These are phyloP conservation scores for Trachelipus rathkii DNA, from an alignment of 1,140 invertebrate genomes.

Conservation along the genomic window DNA sequence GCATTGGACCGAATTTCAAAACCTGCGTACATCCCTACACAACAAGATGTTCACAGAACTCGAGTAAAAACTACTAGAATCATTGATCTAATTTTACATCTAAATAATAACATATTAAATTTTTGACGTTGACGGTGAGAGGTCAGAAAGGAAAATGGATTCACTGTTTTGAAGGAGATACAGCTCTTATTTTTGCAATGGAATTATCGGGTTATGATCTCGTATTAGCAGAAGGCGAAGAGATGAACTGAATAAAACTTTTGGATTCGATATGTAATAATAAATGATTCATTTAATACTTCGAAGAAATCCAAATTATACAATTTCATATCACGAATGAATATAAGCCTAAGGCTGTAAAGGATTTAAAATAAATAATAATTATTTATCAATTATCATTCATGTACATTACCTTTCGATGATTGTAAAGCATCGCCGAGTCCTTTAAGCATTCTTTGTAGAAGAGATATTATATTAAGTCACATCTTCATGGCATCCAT, in stretches of 20 bases:
- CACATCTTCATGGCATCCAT: no score
- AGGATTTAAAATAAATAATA: no score
- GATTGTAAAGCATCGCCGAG: no score
- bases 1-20: conserved; percentile 74
- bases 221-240: conserved; percentile 65
- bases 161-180: conserved; percentile 93
- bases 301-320: no score
- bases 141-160: conserved; percentile 97
- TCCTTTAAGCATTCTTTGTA: no score
- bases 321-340: no score
- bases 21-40: conserved; percentile 78
- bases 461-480: no score
- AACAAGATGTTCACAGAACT: conserved; percentile 87
- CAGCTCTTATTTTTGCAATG: conserved; percentile 94
- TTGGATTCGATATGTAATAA: conserved; percentile 97
- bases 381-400: no score
- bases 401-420: no score
- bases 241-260: conserved; percentile 78
- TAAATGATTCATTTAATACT: conserved; percentile 95
- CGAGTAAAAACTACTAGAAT: conserved; percentile 92
- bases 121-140: conserved; percentile 88
- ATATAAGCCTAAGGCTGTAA: no score
- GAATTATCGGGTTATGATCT: conserved; percentile 79
- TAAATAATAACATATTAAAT: conserved; percentile 88
- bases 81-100: conserved; percentile 90